A percentile compares a stretch with the other conserved stretches of the same genome.
phyloP scores from a whole-genome alignment of 2,113 vertebrate species.

The Oenanthe oenanthe region DNA sequence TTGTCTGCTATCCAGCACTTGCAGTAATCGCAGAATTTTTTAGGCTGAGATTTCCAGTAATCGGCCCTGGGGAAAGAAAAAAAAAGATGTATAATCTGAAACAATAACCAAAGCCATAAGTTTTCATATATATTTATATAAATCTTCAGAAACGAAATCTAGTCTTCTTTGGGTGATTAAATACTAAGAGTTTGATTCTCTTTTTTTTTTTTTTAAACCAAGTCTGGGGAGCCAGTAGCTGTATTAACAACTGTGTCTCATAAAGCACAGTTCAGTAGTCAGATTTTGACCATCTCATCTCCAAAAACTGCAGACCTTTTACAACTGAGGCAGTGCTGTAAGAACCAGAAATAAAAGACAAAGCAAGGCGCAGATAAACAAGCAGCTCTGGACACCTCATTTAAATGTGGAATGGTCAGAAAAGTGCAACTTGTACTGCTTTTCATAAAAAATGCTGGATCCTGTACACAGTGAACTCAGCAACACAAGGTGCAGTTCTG shows the following conservation, averaged over 20 bases:
- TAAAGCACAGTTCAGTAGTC: background rate
- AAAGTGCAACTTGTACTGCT: background rate
- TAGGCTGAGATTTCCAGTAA: slow-evolving; percentile 98
- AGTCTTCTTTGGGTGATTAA: background rate
- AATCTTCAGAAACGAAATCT: background rate
- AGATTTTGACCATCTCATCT: background rate
- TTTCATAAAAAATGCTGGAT: background rate
- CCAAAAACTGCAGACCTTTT: background rate
- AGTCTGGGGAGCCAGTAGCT: background rate
- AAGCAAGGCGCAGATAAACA: background rate
- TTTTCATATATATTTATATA: background rate
- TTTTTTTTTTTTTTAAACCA: background rate
- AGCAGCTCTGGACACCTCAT: background rate
- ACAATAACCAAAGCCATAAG: background rate
- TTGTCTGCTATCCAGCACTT: slow-evolving; percentile 99
- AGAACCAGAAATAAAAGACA: background rate
- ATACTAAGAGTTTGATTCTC: background rate
- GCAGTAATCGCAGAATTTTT: slow-evolving; percentile 98
- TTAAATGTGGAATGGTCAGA: background rate
- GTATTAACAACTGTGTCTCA: background rate
- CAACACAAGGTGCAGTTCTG: background rate
- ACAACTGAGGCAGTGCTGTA: background rate
- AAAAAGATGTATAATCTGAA: background rate
- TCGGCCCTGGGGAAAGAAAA: slow-evolving; percentile 87
- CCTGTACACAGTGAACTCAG: background rate